Base-by-base conservation (phyloP, 2,113 vertebrate genomes). In the Brachypodius melanocephalos region DNA sequence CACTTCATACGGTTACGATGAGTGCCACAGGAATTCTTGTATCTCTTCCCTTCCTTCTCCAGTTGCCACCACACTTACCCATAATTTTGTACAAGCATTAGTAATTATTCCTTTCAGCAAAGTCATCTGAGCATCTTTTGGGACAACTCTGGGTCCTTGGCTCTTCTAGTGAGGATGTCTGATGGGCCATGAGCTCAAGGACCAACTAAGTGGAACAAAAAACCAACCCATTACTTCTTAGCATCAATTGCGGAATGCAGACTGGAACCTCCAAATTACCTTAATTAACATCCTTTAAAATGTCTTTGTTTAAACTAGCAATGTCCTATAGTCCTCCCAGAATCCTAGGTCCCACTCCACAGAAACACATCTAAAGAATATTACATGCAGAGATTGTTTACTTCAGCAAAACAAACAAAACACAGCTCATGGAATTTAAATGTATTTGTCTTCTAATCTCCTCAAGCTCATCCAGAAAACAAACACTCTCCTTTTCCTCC, bases 1-100 rank as follows among this genome's bases (percentile, higher is more conserved):
- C 0, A 1, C 57, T 31, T 54, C 38, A 31, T 16, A 49, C 0
- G 0, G 32, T 38, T 69, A 90, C 1, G 1, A 8, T 15, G 36
- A 32, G 6, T 24, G 14, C 54, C 67, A 68, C 8, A 59, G 29
- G 22, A 75, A 55, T 4, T 40, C 43, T 4, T 63, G 20, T 11
- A 13, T 45, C 90, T 72, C 28, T 51, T 43, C 18, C 46, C 32
- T 55, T 46, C 34, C 14, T 57, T 55, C 28, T 78, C 40, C 31
- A 78, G 17, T 24, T 2, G 0, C 21, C 69, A 32, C 9, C 6
- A 29, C 1, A 6, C 32, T 25, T 72, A 52, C 32, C 14, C 43
- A 9, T 34, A 62, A 40, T 48, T 69, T 48, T 32, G 24, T 32
- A 14, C 4, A 76, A 84, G 62, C 17, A 65, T 25, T 16, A 58